Conservation (phyloP, 2,797 vertebrate genomes). For the Falco berigora region DNA sequence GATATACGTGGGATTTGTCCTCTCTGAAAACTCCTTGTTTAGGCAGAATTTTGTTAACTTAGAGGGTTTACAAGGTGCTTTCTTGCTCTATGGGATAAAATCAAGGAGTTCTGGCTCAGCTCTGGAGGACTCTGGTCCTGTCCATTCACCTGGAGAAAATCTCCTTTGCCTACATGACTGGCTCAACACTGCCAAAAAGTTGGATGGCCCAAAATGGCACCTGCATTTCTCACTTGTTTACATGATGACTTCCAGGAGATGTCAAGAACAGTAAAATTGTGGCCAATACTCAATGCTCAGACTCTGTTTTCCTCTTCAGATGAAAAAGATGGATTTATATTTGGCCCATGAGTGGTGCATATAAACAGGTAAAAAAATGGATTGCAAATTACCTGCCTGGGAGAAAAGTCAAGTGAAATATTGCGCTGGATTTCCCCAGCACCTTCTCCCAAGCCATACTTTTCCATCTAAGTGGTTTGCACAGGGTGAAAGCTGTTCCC, state of each 20-base stretch:
- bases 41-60: not conserved
- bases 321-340: not conserved
- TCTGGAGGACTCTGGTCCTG: not conserved
- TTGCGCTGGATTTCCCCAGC: not conserved
- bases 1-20: not conserved
- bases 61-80: not conserved
- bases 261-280: not conserved
- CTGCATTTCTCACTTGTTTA: not conserved
- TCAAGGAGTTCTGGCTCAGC: not conserved
- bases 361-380: not conserved
- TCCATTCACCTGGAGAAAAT: not conserved
- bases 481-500: not conserved
- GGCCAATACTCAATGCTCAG: not conserved
- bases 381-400: not conserved
- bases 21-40: not conserved
- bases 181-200: not conserved
- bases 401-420: not conserved
- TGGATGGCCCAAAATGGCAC: not conserved
- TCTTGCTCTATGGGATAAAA: not conserved
- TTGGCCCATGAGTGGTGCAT: not conserved
- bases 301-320: not conserved
- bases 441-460: not conserved
- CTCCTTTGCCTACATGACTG: not conserved
- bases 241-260: not conserved
- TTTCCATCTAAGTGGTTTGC: not conserved